Evolutionary conservation across 2,888 invertebrate genomes (phyloP).

Genomic region (Acrobasis repandana): DNA sequence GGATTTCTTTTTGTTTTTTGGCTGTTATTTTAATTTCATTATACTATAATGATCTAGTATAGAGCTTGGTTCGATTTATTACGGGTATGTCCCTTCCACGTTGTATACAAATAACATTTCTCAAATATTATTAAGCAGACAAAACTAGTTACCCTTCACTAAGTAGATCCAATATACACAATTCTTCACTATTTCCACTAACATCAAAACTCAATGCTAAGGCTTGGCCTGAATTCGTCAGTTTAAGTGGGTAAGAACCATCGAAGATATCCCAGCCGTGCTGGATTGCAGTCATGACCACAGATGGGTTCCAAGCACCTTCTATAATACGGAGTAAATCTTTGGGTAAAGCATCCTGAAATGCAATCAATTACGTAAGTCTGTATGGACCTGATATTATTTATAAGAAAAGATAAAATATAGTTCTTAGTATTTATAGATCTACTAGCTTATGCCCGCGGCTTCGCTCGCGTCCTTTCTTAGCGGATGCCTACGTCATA

Average conservation of each 20-base stretch:
- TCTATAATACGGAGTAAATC: constrained; percentile 88
- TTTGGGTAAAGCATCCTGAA: constrained; percentile 85
- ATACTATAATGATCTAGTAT: no score
- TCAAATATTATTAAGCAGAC: background rate
- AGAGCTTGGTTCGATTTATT: no score
- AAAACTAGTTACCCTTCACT: constrained; percentile 71
- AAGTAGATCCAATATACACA: constrained; percentile 83
- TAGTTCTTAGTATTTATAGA: background rate
- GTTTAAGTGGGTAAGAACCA: constrained; percentile 89
- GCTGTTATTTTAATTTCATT: no score
- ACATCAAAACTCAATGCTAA: constrained; percentile 83
- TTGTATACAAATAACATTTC: background rate
- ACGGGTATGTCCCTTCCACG: no score
- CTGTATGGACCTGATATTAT: background rate
- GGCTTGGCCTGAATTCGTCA: constrained; percentile 87
- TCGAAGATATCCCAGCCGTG: constrained; percentile 95
- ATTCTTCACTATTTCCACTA: constrained; percentile 45
- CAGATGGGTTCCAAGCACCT: constrained; percentile 90
- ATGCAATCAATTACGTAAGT: constrained; percentile 8
- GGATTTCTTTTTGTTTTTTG: no score
- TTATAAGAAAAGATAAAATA: no score
- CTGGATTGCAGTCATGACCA: constrained; percentile 87
- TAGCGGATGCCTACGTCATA: no score
- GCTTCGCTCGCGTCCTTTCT: no score
- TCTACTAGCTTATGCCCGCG: no score